Percentiles rank a stretch among this genome's conserved stretches.
Evolutionary conservation across 2,797 vertebrate species (phyloP).

Genomic region (Trematomus bernacchii): DNA sequence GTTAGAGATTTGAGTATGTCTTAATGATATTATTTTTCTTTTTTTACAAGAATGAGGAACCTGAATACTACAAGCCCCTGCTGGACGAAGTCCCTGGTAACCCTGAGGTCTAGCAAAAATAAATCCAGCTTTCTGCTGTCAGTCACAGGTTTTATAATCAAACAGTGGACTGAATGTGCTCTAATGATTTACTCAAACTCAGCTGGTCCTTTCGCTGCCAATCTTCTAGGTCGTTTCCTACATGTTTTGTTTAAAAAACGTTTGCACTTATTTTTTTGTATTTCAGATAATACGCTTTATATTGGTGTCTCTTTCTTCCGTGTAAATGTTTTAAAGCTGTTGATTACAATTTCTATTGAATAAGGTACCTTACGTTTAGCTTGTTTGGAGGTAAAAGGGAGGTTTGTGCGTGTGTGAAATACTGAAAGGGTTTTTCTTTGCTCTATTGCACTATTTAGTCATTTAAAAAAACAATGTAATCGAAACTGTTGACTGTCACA

Average conservation of each 20-base stretch:
- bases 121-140: not conserved
- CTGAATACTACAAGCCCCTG: constrained; percentile 57
- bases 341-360: not conserved
- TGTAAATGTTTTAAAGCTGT: not conserved
- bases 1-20: not conserved
- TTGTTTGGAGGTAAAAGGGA: not conserved
- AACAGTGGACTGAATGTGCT: not conserved
- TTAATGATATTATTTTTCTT: not conserved
- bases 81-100: constrained; percentile 52
- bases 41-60: constrained; percentile 54
- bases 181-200: not conserved
- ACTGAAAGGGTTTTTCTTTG: not conserved
- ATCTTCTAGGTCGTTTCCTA: not conserved
- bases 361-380: not conserved
- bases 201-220: not conserved
- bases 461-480: not conserved
- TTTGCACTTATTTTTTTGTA: constrained; percentile 8
- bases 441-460: not conserved
- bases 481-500: not conserved
- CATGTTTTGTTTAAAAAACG: not conserved
- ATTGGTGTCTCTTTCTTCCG: not conserved
- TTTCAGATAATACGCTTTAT: too few species aligned
- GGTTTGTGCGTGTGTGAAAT: not conserved
- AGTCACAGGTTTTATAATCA: not conserved
- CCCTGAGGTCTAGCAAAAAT: constrained; percentile 20